Conservation (phyloP, 2,113 vertebrate species). For the Stictonetta naevosa region DNA sequence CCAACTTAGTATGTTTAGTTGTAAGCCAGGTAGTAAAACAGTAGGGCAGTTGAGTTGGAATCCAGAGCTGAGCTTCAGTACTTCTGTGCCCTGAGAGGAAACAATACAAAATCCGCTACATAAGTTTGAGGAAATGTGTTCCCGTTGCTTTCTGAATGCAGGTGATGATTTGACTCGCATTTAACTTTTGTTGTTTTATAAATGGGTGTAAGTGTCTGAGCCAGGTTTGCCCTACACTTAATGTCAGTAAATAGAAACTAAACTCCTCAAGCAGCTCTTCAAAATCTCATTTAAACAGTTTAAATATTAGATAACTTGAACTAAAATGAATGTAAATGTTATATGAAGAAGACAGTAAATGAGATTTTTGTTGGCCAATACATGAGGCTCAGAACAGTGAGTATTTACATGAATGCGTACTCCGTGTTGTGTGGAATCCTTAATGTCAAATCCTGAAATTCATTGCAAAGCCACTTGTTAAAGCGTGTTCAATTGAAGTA, state of each 20-base stretch:
- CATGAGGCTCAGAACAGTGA: neutral
- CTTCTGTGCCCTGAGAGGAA: neutral
- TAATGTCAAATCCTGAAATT: neutral
- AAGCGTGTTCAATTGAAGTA: neutral
- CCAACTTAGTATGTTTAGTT: neutral
- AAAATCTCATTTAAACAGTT: neutral
- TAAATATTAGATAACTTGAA: neutral
- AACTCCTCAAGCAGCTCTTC: neutral
- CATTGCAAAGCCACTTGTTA: neutral
- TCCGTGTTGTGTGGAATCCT: neutral
- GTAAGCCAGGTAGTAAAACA: neutral
- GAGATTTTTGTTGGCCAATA: neutral
- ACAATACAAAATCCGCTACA: neutral
- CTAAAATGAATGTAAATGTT: neutral
- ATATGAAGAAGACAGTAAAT: neutral
- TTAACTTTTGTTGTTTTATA: neutral
- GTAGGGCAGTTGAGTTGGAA: neutral
- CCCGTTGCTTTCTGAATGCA: neutral
- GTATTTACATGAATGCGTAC: neutral
- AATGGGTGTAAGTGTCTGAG: neutral
- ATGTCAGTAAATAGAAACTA: neutral
- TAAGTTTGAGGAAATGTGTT: accelerated
- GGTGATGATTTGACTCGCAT: neutral
- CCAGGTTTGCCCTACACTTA: neutral
- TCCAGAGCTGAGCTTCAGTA: neutral